Base-by-base conservation (phyloP, 2,888 invertebrate genomes). In the Emmelina monodactyla region DNA sequence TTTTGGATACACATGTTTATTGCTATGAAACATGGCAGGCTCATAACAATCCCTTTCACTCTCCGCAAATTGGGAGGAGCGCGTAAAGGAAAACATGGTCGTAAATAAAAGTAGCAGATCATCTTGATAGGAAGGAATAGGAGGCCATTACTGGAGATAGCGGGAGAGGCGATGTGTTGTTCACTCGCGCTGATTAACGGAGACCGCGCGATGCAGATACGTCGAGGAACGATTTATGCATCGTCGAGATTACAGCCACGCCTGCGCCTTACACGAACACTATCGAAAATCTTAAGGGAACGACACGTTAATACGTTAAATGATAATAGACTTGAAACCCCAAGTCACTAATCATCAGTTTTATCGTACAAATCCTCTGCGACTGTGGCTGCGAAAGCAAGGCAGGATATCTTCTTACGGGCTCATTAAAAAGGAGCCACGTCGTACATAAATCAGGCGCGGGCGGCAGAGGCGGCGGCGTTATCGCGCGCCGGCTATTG, bases 371-470 rank as follows among this genome's bases (percentile, higher is more conserved):
- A n/a, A n/a, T n/a, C n/a, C n/a, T n/a, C n/a, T n/a, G n/a, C n/a
- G n/a, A 79, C 78, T 67, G 71, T 68, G 61, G 65, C 62, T 64
- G 67, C 65, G 51, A n/a, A n/a, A n/a, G n/a, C n/a, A n/a, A 57
- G 58, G 63, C n/a, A n/a, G 67, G 75, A 78, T 79, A 79, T 78
- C 76, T 73, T 78, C 75, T 76, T 78, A 73, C 73, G 58, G 71
- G 67, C 78, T 78, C 79, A 78, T 79, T 79, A 79, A 79, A 79
- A 73, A 78, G 75, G 76, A 78, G 76, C 76, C 75, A 72, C 68
- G 75, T 69, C 75, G 73, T 65, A 72, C 72, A 79, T 79, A 79
- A 79, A 79, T 79, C 79, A 76, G 66, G 64, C 49, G 48, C 56
- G 56, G 62, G 64, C 58, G 60, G 53, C 53, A 62, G 55, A 48